Evolutionary conservation across 92 coral and sea anemone genomes (phyloP), one percentile per base, ranked within the genome.

Genomic region (Metridium senile): DNA sequence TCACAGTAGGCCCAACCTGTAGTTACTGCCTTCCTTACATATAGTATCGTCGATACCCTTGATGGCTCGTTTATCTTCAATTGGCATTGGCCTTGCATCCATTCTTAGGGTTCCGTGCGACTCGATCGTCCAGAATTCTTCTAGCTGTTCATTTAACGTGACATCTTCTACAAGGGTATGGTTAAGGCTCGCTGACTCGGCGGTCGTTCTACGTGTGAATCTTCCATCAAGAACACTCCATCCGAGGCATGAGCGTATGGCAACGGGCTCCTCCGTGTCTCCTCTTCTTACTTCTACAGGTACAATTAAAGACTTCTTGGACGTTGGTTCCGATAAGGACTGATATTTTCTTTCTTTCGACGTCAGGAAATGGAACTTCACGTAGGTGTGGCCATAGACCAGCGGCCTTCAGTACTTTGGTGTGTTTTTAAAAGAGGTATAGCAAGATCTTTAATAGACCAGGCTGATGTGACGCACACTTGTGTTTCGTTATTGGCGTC

Each of bases 301-400:
- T 34, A 87, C n/a, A n/a, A n/a, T n/a, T 68, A 66, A 87, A 82
- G 76, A 74, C 84, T 32, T 87, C 89, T 51, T 73, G 78, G 18
- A 88, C 76, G 74, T 80, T 76, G 26, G 89, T 84, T 2, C 93
- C 89, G n/a, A 81, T 78, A 13, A 81, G 66, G 71, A 88, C 52
- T 11, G 89, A 87, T 26, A 87, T 77, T 80, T 77, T 82, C 74
- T 77, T 70, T 35, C 91, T 45, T 22, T 82, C 82, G 19, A 79
- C 86, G 13, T 88, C 93, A n/a, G 89, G 82, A 59, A 82, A 87
- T 8, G 59, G 54, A 26, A 82, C 80, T 26, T 82, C 67, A 56
- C 58, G 64, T 47, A 87, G 51, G 75, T 83, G 85, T 27, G 88
- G 82, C 78, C 88, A 83, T 19, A 70, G 85, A 28, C 32, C 70